These are phyloP conservation scores for Pseudeuparius sepicola DNA, from an alignment of 2,888 invertebrate species.

Conservation along the genomic window DNA sequence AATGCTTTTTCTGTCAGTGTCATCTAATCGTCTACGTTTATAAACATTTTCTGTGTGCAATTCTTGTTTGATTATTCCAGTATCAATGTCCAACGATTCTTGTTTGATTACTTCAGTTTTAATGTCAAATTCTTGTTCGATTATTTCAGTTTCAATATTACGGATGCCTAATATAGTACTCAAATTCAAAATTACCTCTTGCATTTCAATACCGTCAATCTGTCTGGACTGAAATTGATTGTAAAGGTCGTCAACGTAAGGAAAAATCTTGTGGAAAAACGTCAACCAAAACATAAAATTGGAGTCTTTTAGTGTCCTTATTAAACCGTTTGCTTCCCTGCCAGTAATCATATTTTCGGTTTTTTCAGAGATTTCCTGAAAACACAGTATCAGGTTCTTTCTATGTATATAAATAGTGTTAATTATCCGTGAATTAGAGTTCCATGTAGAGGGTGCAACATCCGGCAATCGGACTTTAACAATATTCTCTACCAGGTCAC, in stretches of 20 bases:
- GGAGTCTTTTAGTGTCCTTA: slow-evolving; percentile 12
- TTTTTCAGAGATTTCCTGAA: slow-evolving; percentile 11
- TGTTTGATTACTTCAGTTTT: no score
- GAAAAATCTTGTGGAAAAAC: slow-evolving; percentile 15
- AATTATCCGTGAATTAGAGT: slow-evolving; percentile 11
- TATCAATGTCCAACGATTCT: no score
- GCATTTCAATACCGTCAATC: slow-evolving; percentile 9
- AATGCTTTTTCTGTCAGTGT: no score
- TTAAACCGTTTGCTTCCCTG: slow-evolving; percentile 11
- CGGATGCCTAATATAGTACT: slow-evolving; percentile 2
- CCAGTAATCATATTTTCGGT: slow-evolving; percentile 11
- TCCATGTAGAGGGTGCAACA: slow-evolving; percentile 11
- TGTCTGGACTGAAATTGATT: slow-evolving; percentile 14
- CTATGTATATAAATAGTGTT: slow-evolving; percentile 13
- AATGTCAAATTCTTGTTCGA: no score
- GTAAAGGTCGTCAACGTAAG: slow-evolving; percentile 13
- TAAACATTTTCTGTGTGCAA: background rate
- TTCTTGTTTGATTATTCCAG: slow-evolving; percentile 11
- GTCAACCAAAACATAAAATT: slow-evolving; percentile 16
- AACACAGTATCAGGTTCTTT: slow-evolving; percentile 10
- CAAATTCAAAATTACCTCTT: slow-evolving; percentile 11
- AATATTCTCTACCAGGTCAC: slow-evolving; percentile 13
- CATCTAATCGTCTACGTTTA: slow-evolving; percentile 11
- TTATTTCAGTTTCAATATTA: slow-evolving; percentile 8
- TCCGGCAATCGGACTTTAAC: slow-evolving; percentile 11